A percentile compares a stretch with the other conserved stretches of the same genome.
These are phyloP conservation scores for Drosophila macrospina DNA, from an alignment of 2,888 invertebrate genomes.

Conservation along the genomic window DNA sequence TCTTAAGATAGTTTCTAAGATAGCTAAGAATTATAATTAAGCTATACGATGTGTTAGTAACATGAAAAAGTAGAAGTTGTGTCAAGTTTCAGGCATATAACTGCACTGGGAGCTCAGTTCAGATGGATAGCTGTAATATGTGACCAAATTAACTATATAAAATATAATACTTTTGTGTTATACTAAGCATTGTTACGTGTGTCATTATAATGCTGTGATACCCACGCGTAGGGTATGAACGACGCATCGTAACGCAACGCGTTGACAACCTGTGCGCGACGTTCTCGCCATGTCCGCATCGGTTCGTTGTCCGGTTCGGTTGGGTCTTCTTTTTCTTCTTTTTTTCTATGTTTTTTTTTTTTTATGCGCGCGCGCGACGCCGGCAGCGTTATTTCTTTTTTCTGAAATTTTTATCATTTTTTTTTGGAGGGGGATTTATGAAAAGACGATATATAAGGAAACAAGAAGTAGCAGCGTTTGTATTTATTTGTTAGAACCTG, in stretches of 20 bases:
- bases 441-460: conserved; percentile 84
- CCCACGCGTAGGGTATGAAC: conserved; percentile 20
- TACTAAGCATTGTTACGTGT: not conserved
- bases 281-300: conserved; percentile 60
- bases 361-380: conserved; percentile 34
- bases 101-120: too few species aligned
- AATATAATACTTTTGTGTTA: too few species aligned
- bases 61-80: too few species aligned
- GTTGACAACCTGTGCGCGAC: conserved; percentile 49
- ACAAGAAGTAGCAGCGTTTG: conserved; percentile 78
- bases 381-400: conserved; percentile 40
- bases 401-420: not conserved
- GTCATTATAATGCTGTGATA: not conserved
- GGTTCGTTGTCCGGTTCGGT: conserved; percentile 68
- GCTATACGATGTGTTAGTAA: too few species aligned
- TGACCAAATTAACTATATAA: too few species aligned
- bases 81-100: too few species aligned
- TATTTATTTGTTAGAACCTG: conserved; percentile 84
- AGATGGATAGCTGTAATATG: too few species aligned
- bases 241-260: conserved; percentile 24
- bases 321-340: conserved; percentile 53
- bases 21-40: too few species aligned
- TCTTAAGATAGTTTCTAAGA: too few species aligned
- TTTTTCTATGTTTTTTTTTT: conserved; percentile 41
- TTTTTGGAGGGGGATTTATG: conserved; percentile 41